Evolutionary conservation across 2,113 vertebrate species (phyloP).

Genomic region (Struthidea cinerea): DNA sequence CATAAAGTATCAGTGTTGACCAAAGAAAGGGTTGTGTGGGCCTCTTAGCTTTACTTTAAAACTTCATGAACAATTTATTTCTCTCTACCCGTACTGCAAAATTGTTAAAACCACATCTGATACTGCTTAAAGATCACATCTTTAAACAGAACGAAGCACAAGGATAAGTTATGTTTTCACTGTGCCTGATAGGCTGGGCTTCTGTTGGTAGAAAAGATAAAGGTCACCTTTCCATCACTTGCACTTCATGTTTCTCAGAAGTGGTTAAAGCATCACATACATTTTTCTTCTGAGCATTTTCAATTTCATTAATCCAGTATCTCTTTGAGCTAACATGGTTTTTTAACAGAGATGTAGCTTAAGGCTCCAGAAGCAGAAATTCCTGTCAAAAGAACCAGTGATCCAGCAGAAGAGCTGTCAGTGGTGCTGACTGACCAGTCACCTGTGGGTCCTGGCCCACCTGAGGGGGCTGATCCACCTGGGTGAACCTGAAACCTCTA

Average conservation of each 20-base stretch:
- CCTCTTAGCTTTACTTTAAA: slow-evolving; percentile 24
- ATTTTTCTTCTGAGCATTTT: slow-evolving; percentile 12
- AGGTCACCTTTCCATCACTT: slow-evolving; percentile 47
- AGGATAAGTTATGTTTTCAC: slow-evolving; percentile 8
- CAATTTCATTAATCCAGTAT: neutral
- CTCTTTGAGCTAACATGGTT: neutral
- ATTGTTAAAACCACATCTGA: slow-evolving; percentile 5
- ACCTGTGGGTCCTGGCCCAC: neutral
- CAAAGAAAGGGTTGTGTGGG: neutral
- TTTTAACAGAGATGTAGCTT: neutral
- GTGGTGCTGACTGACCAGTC: neutral
- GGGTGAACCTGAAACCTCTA: neutral
- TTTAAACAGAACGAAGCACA: neutral
- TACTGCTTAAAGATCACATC: neutral
- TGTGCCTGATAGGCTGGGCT: neutral
- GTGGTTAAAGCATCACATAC: slow-evolving; percentile 21
- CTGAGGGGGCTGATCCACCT: neutral
- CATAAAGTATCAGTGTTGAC: slow-evolving; percentile 10
- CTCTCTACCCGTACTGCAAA: neutral
- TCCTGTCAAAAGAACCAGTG: neutral
- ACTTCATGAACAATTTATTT: slow-evolving; percentile 10
- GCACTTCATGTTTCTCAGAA: slow-evolving; percentile 15
- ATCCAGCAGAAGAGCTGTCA: neutral
- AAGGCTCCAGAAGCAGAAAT: neutral
- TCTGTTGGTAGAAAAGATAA: slow-evolving; percentile 38